Evolutionary conservation across 2,888 invertebrate species (phyloP).

Genomic region (Brachyopa scutellaris): DNA sequence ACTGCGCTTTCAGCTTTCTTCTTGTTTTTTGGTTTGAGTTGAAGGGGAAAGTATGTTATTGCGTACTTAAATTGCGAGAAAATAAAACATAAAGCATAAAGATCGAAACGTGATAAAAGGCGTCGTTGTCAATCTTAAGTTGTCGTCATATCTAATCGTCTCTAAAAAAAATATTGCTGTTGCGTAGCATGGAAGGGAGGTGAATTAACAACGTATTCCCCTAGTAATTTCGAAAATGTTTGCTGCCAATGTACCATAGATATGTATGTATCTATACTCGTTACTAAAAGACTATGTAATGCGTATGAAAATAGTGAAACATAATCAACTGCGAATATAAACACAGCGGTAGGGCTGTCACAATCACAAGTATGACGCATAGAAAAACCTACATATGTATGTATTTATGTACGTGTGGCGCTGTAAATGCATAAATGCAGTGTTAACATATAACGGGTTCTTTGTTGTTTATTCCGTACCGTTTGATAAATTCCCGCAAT

Average conservation of each 20-base stretch:
- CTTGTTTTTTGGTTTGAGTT: no score
- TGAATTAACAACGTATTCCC: not conserved
- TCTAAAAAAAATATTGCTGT: no score
- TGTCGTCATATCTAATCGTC: not conserved
- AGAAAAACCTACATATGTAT: not conserved
- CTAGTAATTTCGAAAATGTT: not conserved
- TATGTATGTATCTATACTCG: not conserved
- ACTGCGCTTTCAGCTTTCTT: no score
- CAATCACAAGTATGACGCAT: not conserved
- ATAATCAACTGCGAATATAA: not conserved
- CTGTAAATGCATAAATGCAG: no score
- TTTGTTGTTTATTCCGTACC: no score
- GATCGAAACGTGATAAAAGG: not conserved
- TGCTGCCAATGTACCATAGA: no score
- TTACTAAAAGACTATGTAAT: no score
- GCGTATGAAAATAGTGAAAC: constrained; percentile 9
- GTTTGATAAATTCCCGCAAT: no score
- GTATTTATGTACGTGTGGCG: no score
- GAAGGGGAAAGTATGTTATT: constrained; percentile 15
- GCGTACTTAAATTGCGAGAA: not conserved
- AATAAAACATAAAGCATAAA: not conserved
- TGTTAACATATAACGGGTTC: no score
- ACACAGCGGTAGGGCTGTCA: not conserved
- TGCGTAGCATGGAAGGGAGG: not conserved
- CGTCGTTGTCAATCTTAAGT: not conserved